A percentile compares a stretch with the other conserved stretches of the same genome.
phyloP scores from a whole-genome alignment of 2,888 invertebrate species.

The Steinernema hermaphroditum region DNA sequence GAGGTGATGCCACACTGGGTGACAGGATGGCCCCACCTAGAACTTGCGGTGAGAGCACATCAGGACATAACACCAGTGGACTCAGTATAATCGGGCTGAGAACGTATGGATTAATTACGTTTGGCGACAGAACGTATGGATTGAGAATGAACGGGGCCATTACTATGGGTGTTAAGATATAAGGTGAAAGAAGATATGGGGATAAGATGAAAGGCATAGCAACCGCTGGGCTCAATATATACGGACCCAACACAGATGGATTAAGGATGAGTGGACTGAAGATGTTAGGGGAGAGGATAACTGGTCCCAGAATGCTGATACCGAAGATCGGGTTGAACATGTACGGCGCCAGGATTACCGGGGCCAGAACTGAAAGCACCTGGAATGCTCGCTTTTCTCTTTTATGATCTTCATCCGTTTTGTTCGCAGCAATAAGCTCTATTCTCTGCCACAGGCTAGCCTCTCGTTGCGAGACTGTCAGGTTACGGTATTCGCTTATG shows the following conservation, averaged over 20 bases:
- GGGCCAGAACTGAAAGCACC: conserved; percentile 40
- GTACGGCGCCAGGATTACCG: conserved; percentile 56
- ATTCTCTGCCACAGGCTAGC: conserved; percentile 49
- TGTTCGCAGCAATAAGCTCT: conserved; percentile 46
- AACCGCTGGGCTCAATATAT: conserved; percentile 49
- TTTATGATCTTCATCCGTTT: conserved; percentile 34
- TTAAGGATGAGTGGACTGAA: conserved; percentile 61
- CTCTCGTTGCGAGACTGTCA: conserved; percentile 38
- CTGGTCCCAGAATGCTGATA: conserved; percentile 52
- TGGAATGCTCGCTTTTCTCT: not conserved
- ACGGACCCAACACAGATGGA: conserved; percentile 50
- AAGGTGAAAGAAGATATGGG: conserved; percentile 43
- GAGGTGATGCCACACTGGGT: conserved; percentile 32
- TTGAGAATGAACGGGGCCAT: not conserved
- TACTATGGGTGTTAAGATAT: not conserved
- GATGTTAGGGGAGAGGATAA: conserved; percentile 56
- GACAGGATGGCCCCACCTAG: conserved; percentile 35
- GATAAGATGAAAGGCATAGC: conserved; percentile 56
- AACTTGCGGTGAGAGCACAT: conserved; percentile 35
- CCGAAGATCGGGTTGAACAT: conserved; percentile 57
- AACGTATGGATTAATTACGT: conserved; percentile 32
- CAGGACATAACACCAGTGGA: conserved; percentile 33
- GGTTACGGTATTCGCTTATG: conserved; percentile 38
- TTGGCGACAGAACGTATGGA: conserved; percentile 13
- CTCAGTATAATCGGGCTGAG: conserved; percentile 32